Evolutionary conservation across 2,797 vertebrate genomes (phyloP).

Genomic region (Sebastes paucispinis): DNA sequence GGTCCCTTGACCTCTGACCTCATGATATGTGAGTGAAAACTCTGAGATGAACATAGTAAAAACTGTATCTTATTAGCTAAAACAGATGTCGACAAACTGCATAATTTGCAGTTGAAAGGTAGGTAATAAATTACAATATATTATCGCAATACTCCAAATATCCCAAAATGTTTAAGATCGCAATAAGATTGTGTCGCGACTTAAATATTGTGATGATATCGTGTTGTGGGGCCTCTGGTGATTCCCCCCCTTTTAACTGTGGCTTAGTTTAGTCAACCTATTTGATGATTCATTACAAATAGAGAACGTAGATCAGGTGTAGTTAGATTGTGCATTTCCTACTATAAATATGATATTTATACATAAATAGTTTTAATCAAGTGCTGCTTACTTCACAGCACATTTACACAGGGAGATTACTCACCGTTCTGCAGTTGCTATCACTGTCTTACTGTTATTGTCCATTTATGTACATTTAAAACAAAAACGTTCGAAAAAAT

Average conservation of each 20-base stretch:
- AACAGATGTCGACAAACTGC: too few species aligned
- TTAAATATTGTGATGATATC: too few species aligned
- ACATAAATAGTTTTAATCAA: not conserved
- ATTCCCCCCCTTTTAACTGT: not conserved
- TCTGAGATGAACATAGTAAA: too few species aligned
- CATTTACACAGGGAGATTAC: not conserved
- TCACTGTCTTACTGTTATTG: not conserved
- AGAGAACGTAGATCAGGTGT: not conserved
- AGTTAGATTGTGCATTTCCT: not conserved
- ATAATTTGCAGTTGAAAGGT: too few species aligned
- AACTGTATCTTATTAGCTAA: rapidly evolving
- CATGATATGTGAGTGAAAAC: too few species aligned
- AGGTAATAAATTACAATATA: too few species aligned
- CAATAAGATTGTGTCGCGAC: too few species aligned
- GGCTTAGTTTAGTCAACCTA: not conserved
- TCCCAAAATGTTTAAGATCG: too few species aligned
- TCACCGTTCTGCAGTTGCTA: not conserved
- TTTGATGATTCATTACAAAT: not conserved
- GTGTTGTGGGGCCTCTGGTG: too few species aligned
- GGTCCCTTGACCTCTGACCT: too few species aligned
- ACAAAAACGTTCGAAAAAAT: not conserved
- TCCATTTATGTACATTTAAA: not conserved
- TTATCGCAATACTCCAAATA: too few species aligned
- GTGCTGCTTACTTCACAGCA: not conserved
- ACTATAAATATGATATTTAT: not conserved